A percentile compares a stretch with the other conserved stretches of the same genome.
Evolutionary conservation across 2,888 invertebrate genomes (phyloP).

Genomic region (Synergus umbraculus): DNA sequence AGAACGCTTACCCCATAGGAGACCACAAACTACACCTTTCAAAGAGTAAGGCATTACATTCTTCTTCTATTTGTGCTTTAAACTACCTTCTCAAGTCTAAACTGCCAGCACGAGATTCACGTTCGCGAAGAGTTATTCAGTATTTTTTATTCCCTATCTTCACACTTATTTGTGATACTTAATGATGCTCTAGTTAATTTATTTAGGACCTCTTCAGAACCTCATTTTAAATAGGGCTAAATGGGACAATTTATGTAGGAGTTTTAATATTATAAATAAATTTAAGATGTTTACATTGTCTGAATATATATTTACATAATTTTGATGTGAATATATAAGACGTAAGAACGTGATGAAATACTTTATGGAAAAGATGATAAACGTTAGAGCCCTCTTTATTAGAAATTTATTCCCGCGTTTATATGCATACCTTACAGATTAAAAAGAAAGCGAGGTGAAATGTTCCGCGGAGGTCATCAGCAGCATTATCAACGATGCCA

Average conservation of each 20-base stretch:
- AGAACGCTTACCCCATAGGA: neutral
- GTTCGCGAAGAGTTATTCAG: neutral
- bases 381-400: neutral
- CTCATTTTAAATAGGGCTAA: too few species aligned
- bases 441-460: conserved; percentile 28
- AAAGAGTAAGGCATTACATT: neutral
- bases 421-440: conserved; percentile 18
- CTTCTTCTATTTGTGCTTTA: neutral
- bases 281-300: neutral
- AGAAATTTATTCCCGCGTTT: conserved; percentile 15
- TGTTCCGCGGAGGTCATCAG: conserved; percentile 19
- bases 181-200: neutral
- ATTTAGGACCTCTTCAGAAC: neutral
- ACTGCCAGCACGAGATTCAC: neutral
- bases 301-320: too few species aligned
- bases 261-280: too few species aligned
- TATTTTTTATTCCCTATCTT: neutral
- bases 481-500: neutral
- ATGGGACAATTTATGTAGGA: too few species aligned
- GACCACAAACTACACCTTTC: conserved; percentile 15
- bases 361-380: neutral
- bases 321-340: neutral
- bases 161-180: neutral
- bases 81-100: conserved; percentile 10
- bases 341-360: neutral